A percentile compares a stretch with the other conserved stretches of the same genome.
Conservation (phyloP, 2,113 vertebrate species). For the Empidonax alnorum region DNA sequence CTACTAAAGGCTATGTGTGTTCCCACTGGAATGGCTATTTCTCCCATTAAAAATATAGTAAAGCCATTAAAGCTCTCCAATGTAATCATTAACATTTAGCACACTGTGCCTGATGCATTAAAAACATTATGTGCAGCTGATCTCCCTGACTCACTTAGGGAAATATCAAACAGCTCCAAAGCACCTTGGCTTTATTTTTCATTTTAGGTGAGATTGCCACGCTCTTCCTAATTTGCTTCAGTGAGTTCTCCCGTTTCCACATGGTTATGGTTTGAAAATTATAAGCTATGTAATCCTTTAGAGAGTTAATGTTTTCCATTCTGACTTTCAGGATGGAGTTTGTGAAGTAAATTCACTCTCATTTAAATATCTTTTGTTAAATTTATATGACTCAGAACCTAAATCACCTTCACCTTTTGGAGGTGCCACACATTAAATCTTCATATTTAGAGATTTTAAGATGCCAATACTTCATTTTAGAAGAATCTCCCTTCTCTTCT, state of each 20-base stretch:
- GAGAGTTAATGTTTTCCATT: background rate
- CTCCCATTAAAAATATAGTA: slow-evolving; percentile 32
- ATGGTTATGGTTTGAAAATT: background rate
- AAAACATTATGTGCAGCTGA: background rate
- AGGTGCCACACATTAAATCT: background rate
- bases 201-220: background rate
- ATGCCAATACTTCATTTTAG: background rate
- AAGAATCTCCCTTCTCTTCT: background rate
- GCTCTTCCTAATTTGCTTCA: background rate
- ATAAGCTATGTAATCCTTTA: background rate
- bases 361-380: background rate
- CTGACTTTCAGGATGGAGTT: background rate
- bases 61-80: slow-evolving; percentile 24
- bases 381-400: background rate
- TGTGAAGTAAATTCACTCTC: background rate
- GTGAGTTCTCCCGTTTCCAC: background rate
- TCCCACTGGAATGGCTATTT: slow-evolving; percentile 7
- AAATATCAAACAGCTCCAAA: background rate
- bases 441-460: background rate
- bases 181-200: background rate
- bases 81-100: slow-evolving; percentile 12
- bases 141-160: background rate
- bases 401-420: background rate
- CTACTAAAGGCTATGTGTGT: background rate
- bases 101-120: slow-evolving; percentile 15